phyloP scores from a whole-genome alignment of 2,888 invertebrate genomes.

The Podabrus alpinus region DNA sequence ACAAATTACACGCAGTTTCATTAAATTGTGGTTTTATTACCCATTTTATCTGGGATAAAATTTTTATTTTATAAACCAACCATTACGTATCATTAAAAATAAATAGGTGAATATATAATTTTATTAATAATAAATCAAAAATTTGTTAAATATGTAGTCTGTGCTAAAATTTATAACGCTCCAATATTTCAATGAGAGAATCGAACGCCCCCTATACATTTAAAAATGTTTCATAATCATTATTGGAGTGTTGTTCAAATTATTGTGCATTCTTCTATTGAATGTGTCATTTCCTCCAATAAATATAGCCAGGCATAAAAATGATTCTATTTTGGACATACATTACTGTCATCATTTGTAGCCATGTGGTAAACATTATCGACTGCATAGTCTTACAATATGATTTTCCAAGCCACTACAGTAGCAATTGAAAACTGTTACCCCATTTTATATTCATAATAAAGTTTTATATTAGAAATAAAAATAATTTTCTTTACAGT shows the following conservation, averaged over 20 bases:
- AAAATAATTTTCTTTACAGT: not conserved
- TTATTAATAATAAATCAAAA: not conserved
- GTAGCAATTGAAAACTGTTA: not conserved
- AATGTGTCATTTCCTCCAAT: conserved; percentile 26
- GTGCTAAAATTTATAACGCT: not conserved
- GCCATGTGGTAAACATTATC: conserved; percentile 25
- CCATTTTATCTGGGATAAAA: not conserved
- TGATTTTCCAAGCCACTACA: not conserved
- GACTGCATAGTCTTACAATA: not conserved
- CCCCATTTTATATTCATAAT: not conserved
- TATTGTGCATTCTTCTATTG: conserved; percentile 21
- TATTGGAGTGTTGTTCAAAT: not conserved
- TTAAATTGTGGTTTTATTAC: not conserved
- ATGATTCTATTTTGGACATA: conserved; percentile 30
- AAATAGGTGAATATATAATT: not conserved
- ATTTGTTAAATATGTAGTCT: too few species aligned
- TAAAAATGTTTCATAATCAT: not conserved
- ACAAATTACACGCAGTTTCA: not conserved
- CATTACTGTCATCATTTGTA: conserved; percentile 30
- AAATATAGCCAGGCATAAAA: conserved; percentile 22
- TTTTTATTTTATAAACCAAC: not conserved
- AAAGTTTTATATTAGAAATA: not conserved
- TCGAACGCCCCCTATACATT: not conserved
- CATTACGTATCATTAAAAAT: not conserved
- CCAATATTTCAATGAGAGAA: not conserved